Base-by-base conservation (phyloP, 2,888 invertebrate species). In the Artemia sinica region DNA sequence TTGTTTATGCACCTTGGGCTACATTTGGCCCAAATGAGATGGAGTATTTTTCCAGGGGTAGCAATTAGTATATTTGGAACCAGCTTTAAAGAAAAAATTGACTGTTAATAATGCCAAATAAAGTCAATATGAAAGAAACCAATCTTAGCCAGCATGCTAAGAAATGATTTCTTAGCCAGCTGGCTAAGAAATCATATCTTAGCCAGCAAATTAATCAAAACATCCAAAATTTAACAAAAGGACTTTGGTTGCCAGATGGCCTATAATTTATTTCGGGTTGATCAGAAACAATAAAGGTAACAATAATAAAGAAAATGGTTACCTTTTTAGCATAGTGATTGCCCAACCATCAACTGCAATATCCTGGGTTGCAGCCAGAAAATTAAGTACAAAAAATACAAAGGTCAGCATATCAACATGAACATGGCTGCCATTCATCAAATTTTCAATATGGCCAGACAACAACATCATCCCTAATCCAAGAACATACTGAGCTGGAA, bases 341-440 rank as follows among this genome's bases (percentile, higher is more conserved):
- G 98, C 98, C 98, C 98, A 99, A 41, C 98, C 98, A 81, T 99
- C 98, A 0, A 99, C 97, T 14, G 95, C 97, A 75, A 98, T 96
- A 78, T 99, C 98, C 81, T 99, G 98, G 2, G 98, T 98, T 3
- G 98, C 97, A 8, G 97, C 97, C 74, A 99, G 81, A 76, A 97
- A 95, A 76, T 96, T 97, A 5, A 98, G 81, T 69, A 85, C 81
- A 77, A 97, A 89, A 80, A 99, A 99, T 70, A 91, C 81, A 13
- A 84, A 75, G 0, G 96, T 96, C 49, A 98, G 81, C 67, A 87
- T 77, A 70, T 81, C 83, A 73, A 92, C 88, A 74, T 88, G 86
- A 0, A 91, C 89, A 49, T 79, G 66, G 65, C 83, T 81, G 6
- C 84, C 82, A 0, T 89, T 91, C 66, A 95, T 79, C 85, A 92